These are phyloP conservation scores for Todus mexicanus DNA, from an alignment of 2,797 vertebrate species.

Conservation along the genomic window DNA sequence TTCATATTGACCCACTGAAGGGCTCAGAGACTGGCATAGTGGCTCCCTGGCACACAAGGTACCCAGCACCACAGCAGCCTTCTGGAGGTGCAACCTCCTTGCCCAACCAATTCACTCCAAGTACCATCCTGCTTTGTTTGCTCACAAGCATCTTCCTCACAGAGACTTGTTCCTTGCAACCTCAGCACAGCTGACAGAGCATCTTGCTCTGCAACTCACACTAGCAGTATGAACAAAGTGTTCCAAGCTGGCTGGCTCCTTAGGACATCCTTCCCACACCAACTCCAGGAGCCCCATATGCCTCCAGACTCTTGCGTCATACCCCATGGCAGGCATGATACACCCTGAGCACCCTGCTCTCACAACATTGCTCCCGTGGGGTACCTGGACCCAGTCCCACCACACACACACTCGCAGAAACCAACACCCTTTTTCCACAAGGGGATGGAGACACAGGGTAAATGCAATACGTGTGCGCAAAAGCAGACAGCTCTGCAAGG, in stretches of 20 bases:
- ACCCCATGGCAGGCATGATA: accelerated
- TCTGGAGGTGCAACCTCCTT: not conserved
- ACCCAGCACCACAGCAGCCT: not conserved
- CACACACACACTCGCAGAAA: not conserved
- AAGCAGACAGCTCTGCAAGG: not conserved
- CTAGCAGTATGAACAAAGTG: not conserved
- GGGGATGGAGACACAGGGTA: not conserved
- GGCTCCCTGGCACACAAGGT: not conserved
- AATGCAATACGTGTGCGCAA: not conserved
- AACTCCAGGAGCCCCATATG: not conserved
- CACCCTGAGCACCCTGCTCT: not conserved
- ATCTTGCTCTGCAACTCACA: not conserved
- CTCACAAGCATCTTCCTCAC: not conserved
- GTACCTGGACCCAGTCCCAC: not conserved
- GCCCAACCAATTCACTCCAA: not conserved
- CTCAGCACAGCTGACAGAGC: not conserved
- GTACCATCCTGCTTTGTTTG: not conserved
- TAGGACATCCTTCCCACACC: not conserved
- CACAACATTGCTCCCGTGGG: not conserved
- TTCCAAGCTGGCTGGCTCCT: not conserved
- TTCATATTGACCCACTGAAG: not conserved
- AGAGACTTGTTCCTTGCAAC: not conserved
- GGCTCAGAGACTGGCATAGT: not conserved
- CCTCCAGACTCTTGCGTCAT: not conserved
- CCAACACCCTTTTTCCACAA: not conserved